Percentiles rank a stretch among this genome's conserved stretches.
Conservation (phyloP, 1,140 invertebrate species). For the Drosophila parvula region DNA sequence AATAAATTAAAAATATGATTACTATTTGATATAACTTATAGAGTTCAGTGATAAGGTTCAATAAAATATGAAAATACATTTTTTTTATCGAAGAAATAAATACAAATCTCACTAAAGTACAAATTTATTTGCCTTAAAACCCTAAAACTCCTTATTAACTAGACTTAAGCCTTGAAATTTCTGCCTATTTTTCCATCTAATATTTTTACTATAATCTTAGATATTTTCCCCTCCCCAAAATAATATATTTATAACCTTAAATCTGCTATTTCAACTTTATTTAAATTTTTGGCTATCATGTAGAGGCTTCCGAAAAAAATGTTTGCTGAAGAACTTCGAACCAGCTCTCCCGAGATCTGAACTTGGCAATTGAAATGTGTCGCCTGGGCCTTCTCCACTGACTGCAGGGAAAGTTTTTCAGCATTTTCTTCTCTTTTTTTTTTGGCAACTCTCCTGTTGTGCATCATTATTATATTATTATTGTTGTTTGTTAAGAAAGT, state of each 20-base stretch:
- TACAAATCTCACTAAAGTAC: neutral
- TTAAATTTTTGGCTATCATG: neutral
- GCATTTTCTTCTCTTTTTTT: conserved; percentile 19
- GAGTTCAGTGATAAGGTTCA: too few relatives aligned
- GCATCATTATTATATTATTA: conserved; percentile 49
- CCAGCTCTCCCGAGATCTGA: conserved; percentile 39
- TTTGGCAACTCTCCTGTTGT: conserved; percentile 42
- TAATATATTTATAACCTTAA: neutral
- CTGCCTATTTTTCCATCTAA: neutral
- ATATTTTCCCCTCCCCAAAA: neutral
- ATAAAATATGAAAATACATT: too few relatives aligned
- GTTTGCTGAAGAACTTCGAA: conserved; percentile 8
- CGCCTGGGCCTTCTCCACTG: conserved; percentile 55
- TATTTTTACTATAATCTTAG: neutral
- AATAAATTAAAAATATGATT: too few relatives aligned
- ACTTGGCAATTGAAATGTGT: conserved; percentile 77
- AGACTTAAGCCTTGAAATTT: too few relatives aligned
- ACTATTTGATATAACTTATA: too few relatives aligned
- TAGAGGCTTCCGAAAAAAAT: neutral
- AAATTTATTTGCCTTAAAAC: neutral
- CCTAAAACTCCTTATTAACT: neutral
- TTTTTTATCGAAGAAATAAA: too few relatives aligned
- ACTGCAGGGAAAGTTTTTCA: conserved; percentile 39
- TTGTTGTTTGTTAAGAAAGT: conserved; percentile 55
- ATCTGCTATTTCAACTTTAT: neutral